Evolutionary conservation across 1,140 invertebrate genomes (phyloP).

Genomic region (Drosophila malerkotliana): DNA sequence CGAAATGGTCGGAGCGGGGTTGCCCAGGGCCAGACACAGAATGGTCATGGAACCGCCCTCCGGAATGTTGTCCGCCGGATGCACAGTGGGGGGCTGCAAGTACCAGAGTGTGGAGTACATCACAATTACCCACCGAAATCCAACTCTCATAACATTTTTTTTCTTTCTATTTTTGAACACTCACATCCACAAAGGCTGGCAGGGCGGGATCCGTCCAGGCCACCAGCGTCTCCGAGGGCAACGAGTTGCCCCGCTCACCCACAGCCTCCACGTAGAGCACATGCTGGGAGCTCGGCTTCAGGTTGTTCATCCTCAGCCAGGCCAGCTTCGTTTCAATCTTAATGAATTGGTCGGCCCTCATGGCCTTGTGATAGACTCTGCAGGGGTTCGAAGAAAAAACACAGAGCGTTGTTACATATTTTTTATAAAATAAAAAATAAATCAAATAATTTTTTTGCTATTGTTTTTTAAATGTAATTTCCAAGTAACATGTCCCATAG

Average conservation of each 20-base stretch:
- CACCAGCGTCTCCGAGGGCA: conserved; percentile 91
- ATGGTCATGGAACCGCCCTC: conserved; percentile 94
- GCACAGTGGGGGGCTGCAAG: conserved; percentile 90
- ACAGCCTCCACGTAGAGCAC: conserved; percentile 90
- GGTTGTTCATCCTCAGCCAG: conserved; percentile 88
- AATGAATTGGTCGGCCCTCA: conserved; percentile 86
- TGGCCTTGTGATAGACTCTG: conserved; percentile 88
- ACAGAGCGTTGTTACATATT: neutral
- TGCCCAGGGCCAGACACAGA: conserved; percentile 92
- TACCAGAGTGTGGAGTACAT: conserved; percentile 25
- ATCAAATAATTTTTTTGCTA: too few relatives aligned
- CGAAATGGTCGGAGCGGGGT: conserved; percentile 92
- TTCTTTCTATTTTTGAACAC: conserved; percentile 11
- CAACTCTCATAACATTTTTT: neutral
- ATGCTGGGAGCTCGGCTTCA: conserved; percentile 91
- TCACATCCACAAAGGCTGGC: conserved; percentile 92
- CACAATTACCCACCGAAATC: conserved; percentile 7
- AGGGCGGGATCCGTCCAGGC: conserved; percentile 94
- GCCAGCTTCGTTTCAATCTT: conserved; percentile 87
- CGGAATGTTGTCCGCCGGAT: conserved; percentile 91
- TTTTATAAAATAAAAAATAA: neutral
- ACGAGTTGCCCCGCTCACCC: conserved; percentile 87
- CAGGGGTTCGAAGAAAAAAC: neutral
- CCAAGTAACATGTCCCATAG: too few relatives aligned
- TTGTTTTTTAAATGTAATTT: neutral